These are phyloP conservation scores for Platanista minor DNA, from an alignment of 2,113 vertebrate genomes.

Conservation along the genomic window DNA sequence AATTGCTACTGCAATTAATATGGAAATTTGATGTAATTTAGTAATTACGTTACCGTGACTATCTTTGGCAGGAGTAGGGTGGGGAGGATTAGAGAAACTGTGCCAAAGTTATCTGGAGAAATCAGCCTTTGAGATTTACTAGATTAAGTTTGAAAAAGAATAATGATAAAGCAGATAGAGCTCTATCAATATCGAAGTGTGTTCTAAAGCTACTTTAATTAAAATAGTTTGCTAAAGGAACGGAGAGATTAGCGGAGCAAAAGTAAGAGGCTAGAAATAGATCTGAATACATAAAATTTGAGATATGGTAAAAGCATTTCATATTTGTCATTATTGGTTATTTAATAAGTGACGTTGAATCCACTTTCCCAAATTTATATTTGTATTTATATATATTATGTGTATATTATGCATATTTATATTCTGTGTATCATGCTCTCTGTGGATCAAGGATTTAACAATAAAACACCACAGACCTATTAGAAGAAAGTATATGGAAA, in stretches of 20 bases:
- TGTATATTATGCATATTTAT: neutral
- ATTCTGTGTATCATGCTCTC: neutral
- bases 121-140: neutral
- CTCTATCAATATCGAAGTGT: neutral
- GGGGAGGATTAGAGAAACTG: neutral
- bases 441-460: neutral
- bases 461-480: neutral
- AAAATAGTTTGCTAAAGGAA: slow-evolving; percentile 10
- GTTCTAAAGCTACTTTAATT: slow-evolving; percentile 7
- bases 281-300: neutral
- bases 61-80: neutral
- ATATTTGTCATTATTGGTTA: neutral
- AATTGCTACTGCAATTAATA: neutral
- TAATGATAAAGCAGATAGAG: neutral
- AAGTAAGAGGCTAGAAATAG: neutral
- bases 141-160: neutral
- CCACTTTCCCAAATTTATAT: neutral
- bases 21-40: slow-evolving; percentile 25
- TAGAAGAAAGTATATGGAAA: neutral
- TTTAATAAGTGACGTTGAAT: neutral
- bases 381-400: neutral
- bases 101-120: neutral
- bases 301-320: neutral
- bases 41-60: neutral
- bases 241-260: neutral